phyloP scores from a whole-genome alignment of 2,797 vertebrate species.

The Diplodus sargus region DNA sequence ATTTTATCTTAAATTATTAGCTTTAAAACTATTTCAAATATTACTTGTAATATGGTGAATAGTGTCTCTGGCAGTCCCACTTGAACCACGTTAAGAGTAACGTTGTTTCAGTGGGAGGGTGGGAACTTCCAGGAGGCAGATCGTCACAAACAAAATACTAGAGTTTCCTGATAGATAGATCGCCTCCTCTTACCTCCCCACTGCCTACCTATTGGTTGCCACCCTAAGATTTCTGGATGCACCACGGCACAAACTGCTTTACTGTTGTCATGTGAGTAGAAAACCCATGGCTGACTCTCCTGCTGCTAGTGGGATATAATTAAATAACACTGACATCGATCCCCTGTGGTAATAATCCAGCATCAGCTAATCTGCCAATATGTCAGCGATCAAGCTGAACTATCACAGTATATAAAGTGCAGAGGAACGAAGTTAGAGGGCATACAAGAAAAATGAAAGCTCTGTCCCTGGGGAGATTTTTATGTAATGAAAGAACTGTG shows the following conservation, averaged over 20 bases:
- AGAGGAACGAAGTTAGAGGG: slow-evolving; percentile 17
- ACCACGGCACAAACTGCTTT: not conserved
- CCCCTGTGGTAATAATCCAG: slow-evolving; percentile 20
- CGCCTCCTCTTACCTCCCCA: no score
- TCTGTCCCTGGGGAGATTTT: slow-evolving; percentile 18
- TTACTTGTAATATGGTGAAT: no score
- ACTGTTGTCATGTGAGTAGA: not conserved
- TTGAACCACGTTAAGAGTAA: no score
- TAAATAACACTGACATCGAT: slow-evolving; percentile 36
- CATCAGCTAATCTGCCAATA: slow-evolving; percentile 29
- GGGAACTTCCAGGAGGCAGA: no score
- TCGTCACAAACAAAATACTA: no score
- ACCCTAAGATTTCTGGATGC: no score
- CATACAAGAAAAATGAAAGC: slow-evolving; percentile 4
- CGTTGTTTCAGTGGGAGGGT: no score
- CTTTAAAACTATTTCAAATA: no score
- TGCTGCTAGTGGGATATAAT: slow-evolving; percentile 1
- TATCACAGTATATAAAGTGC: slow-evolving; percentile 24
- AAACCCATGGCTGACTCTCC: slow-evolving; percentile 5
- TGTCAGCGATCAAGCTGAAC: slow-evolving; percentile 22
- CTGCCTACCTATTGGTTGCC: no score
- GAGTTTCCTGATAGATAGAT: no score
- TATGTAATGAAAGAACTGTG: slow-evolving; percentile 26
- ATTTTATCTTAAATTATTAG: no score
- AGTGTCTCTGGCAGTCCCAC: no score